Conservation (phyloP, 1,140 invertebrate species). For the Plectus sambesii region DNA sequence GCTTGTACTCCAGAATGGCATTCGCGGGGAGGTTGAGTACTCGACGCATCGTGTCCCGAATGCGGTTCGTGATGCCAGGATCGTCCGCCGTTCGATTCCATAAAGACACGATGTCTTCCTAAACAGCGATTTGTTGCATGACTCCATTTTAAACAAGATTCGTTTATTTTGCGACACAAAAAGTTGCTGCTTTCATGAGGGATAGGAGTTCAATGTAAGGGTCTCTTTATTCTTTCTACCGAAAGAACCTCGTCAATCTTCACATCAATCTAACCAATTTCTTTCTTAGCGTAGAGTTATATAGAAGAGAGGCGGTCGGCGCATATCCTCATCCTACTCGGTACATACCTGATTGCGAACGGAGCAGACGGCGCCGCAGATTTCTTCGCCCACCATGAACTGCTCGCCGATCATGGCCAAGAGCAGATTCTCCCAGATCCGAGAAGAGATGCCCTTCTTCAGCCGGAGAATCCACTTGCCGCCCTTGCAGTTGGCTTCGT, state of each 20-base stretch:
- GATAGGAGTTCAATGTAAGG: too few species aligned
- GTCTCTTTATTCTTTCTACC: too few species aligned
- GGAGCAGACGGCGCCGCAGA: constrained; percentile 92
- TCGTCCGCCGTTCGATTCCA: constrained; percentile 92
- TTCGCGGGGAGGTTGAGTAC: constrained; percentile 83
- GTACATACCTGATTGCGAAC: constrained; percentile 81
- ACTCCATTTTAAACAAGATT: too few species aligned
- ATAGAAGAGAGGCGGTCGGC: too few species aligned
- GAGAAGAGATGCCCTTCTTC: constrained; percentile 80
- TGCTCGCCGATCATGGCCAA: constrained; percentile 86
- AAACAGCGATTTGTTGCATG: too few species aligned
- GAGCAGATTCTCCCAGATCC: constrained; percentile 96
- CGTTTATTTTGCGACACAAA: too few species aligned
- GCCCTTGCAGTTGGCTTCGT: constrained; percentile 80
- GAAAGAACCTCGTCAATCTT: too few species aligned
- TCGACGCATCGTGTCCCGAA: constrained; percentile 81
- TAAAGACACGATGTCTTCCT: constrained; percentile 92
- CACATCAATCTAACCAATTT: too few species aligned
- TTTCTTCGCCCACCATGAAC: constrained; percentile 96
- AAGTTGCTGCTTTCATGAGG: too few species aligned
- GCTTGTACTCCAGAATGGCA: constrained; percentile 91
- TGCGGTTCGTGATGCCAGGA: constrained; percentile 68
- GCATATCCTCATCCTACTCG: too few species aligned
- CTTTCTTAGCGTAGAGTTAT: too few species aligned
- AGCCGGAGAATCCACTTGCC: constrained; percentile 93